Base-by-base conservation (phyloP, 2,888 invertebrate species). In the Masnerella sp. region DNA sequence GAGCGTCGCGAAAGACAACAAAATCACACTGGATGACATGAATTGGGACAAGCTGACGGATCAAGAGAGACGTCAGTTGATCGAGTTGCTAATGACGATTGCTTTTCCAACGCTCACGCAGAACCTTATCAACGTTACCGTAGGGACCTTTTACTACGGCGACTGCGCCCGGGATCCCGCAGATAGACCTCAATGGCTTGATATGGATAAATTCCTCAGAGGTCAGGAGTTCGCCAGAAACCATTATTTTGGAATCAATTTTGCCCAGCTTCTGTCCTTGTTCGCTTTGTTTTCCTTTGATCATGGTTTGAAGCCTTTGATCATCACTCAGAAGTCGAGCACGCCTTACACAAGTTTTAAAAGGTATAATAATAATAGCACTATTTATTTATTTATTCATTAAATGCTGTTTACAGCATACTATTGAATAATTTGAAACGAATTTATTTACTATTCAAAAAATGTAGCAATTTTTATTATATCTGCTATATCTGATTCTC, bases 181-280 rank as follows among this genome's bases (percentile, higher is more conserved):
- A 1, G 65, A 77, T 0, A 80, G 74, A 40, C 89, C 89, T 1
- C 79, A 82, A 1, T 89, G 89, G 88, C 75, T 89, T 20, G 88
- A 89, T 75, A 77, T 82, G 54, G 86, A 87, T 0, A 88, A 88
- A 49, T 88, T 89, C 70, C 76, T 82, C 17, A 81, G 87, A 5
- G 90, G 90, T 1, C 88, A 88, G 72, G 77, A 83, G 15, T 89
- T 90, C 75, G 89, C 89, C 5, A 74, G 75, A 28, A 83, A 88
- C 14, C 79, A 89, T 76, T 71, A 85, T 5, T 81, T 84, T 36
- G 85, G 84, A 0, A 72, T 89, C 1, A 75, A 78, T 5, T 82
- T 84, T 28, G 82, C 87, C 0, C 84, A 89, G 78, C 67, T 89
- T 47, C 61, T 87, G 3, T 87, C 89, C 0, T 80, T 90, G 9